Evolutionary conservation across 1,140 invertebrate genomes (phyloP).

Genomic region (Drosophila paulistorum): DNA sequence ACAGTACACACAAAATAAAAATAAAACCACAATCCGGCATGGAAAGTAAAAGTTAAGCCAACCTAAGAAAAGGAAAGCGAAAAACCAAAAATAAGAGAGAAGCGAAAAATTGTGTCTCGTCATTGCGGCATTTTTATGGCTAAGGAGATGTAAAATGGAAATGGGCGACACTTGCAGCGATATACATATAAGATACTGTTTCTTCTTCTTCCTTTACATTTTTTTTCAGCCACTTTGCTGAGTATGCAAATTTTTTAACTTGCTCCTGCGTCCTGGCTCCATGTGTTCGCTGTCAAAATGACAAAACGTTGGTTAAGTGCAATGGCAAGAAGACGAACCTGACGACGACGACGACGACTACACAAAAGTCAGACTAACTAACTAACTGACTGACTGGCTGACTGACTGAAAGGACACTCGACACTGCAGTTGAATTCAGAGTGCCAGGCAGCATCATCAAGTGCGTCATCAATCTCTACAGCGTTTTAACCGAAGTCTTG

Average conservation of each 20-base stretch:
- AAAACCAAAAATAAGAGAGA: background rate
- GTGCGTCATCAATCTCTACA: conserved; percentile 75
- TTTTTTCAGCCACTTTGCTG: conserved; percentile 58
- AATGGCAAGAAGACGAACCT: conserved; percentile 21
- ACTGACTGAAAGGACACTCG: conserved; percentile 47
- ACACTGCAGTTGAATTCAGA: conserved; percentile 50
- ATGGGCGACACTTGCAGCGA: conserved; percentile 49
- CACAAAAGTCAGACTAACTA: conserved; percentile 58
- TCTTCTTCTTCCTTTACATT: conserved; percentile 6
- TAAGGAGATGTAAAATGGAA: conserved; percentile 46
- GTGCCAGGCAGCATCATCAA: conserved; percentile 56
- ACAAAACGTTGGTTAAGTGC: conserved; percentile 76
- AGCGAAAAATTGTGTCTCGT: conserved; percentile 53
- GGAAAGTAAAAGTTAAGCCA: conserved; percentile 44
- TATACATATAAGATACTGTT: conserved; percentile 26
- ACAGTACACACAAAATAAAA: conserved; percentile 6
- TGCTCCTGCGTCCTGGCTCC: conserved; percentile 49
- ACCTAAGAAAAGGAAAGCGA: background rate
- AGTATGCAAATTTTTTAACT: conserved; percentile 76
- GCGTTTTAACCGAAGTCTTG: conserved; percentile 48
- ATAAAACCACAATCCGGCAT: conserved; percentile 17
- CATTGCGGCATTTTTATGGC: conserved; percentile 72
- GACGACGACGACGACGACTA: conserved; percentile 16
- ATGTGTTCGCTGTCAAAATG: conserved; percentile 73
- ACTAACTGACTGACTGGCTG: conserved; percentile 34